Percentiles rank a stretch among this genome's conserved stretches.
These are phyloP conservation scores for Heliconius ismenius DNA, from an alignment of 2,888 invertebrate genomes.

Conservation along the genomic window DNA sequence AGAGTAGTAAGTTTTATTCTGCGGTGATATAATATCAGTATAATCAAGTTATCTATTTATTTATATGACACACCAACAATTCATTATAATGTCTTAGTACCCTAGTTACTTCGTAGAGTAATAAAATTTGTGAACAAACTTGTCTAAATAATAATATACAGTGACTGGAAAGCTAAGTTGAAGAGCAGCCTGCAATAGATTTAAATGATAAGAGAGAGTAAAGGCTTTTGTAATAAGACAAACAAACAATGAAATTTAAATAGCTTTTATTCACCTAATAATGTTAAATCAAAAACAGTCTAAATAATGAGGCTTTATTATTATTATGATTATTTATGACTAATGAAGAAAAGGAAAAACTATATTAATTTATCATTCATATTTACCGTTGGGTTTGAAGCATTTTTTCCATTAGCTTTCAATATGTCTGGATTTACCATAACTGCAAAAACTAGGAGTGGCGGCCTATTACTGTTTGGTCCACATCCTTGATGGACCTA, in stretches of 20 bases:
- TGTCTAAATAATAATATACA: too few relatives aligned
- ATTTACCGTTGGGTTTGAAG: constrained; percentile 82
- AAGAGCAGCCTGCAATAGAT: too few relatives aligned
- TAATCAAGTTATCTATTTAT: too few relatives aligned
- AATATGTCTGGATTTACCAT: constrained; percentile 88
- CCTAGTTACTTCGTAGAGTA: too few relatives aligned
- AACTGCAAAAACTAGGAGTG: constrained; percentile 86
- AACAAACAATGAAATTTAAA: neutral
- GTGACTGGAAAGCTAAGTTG: neutral
- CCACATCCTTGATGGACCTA: constrained; percentile 84
- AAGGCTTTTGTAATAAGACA: neutral
- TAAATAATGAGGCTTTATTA: neutral
- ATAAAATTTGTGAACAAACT: too few relatives aligned
- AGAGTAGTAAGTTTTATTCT: neutral
- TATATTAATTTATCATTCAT: constrained; percentile 40
- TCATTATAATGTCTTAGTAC: too few relatives aligned
- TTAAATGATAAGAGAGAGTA: too few relatives aligned
- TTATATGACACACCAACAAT: too few relatives aligned
- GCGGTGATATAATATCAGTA: too few relatives aligned
- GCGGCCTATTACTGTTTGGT: constrained; percentile 80
- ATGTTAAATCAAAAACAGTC: neutral
- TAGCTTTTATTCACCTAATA: neutral
- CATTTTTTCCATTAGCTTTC: constrained; percentile 85
- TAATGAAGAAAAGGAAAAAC: neutral
- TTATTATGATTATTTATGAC: neutral